These are phyloP conservation scores for Spongia lamella DNA, from an alignment of 37 sponge, comb jelly and placozoan species.

Conservation along the genomic window DNA sequence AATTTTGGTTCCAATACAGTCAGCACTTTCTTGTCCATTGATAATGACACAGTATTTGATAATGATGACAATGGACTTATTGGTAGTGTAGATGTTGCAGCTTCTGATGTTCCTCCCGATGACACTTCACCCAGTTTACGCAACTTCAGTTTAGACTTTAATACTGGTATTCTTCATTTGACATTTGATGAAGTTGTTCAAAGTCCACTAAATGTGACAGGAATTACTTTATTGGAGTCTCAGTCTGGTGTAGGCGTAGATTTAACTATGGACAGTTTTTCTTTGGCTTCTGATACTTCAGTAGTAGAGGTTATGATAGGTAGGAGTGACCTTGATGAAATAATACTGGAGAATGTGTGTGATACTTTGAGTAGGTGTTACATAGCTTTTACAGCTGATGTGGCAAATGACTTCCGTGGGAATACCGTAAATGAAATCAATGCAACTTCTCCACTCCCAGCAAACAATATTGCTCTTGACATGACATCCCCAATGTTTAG, in stretches of 20 bases:
- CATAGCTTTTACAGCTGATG: conserved; percentile 20
- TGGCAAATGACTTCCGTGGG: conserved; percentile 73
- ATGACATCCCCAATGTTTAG: conserved; percentile 60
- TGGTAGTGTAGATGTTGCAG: conserved; percentile 49
- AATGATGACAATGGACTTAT: conserved; percentile 51
- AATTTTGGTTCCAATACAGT: conserved; percentile 40
- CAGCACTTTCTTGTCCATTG: conserved; percentile 63
- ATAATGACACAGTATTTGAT: conserved; percentile 57
- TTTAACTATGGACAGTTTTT: conserved; percentile 18
- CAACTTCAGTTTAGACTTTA: conserved; percentile 53
- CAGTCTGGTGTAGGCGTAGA: background rate
- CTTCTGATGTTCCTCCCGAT: conserved; percentile 35
- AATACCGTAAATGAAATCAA: conserved; percentile 38
- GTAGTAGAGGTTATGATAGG: conserved; percentile 40
- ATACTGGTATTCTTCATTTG: conserved; percentile 51
- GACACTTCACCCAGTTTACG: conserved; percentile 44
- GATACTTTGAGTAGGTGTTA: conserved; percentile 24
- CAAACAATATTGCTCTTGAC: conserved; percentile 5
- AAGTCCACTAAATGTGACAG: conserved; percentile 47
- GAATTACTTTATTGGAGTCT: conserved; percentile 31
- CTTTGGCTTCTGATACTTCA: conserved; percentile 45
- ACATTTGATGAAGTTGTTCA: conserved; percentile 85
- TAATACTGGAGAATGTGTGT: conserved; percentile 60
- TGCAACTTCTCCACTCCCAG: background rate
- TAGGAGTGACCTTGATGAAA: conserved; percentile 47